These are phyloP conservation scores for Autographa gamma DNA, from an alignment of 2,888 invertebrate species.

Conservation along the genomic window DNA sequence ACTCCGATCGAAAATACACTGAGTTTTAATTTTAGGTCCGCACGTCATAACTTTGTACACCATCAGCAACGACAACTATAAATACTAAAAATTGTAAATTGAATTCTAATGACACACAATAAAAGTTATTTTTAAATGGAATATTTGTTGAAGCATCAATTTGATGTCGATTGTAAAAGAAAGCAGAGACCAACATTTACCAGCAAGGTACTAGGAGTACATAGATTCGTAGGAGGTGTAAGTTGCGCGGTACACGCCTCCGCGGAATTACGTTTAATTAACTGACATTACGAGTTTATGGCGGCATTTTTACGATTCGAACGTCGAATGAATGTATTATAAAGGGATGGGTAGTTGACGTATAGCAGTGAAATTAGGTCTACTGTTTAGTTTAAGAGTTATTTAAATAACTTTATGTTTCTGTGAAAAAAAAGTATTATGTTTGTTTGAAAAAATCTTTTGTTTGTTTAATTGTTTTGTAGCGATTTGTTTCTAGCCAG, in stretches of 20 bases:
- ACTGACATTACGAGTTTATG: constrained; percentile 48
- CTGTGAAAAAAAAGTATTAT: no score
- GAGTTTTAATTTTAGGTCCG: constrained; percentile 23
- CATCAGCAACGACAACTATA: constrained; percentile 36
- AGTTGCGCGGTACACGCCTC: constrained; percentile 47
- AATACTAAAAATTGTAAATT: constrained; percentile 48
- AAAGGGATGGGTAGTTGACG: constrained; percentile 15
- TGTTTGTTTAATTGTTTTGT: no score
- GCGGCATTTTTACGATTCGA: constrained; percentile 51
- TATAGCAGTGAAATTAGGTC: constrained; percentile 8
- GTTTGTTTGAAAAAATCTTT: no score
- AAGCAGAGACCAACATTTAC: constrained; percentile 76
- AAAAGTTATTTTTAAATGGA: constrained; percentile 47
- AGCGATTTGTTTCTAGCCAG: background rate
- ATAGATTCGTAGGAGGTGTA: constrained; percentile 64
- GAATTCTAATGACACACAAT: constrained; percentile 35
- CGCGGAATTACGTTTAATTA: constrained; percentile 46
- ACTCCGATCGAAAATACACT: constrained; percentile 20
- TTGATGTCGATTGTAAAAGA: constrained; percentile 60
- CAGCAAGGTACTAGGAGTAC: constrained; percentile 81
- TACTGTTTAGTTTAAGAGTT: background rate
- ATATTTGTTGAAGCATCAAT: constrained; percentile 19
- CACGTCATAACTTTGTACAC: constrained; percentile 33
- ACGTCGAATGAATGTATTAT: constrained; percentile 43
- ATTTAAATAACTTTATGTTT: no score